Conservation (phyloP, 2,113 vertebrate species). For the Melozone crissalis region DNA sequence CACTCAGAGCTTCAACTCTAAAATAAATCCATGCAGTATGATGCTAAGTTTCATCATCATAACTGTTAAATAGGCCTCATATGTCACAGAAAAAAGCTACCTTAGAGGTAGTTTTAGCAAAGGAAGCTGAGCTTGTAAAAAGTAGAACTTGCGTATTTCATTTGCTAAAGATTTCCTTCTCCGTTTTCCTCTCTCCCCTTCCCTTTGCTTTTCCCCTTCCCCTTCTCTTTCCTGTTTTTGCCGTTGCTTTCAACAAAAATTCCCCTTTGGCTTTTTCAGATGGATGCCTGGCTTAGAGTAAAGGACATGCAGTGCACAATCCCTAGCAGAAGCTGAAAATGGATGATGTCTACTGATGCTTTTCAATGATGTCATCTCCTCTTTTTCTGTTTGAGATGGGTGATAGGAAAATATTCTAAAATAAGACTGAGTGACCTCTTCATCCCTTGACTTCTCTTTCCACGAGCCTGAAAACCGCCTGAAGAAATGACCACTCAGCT, state of each 20-base stretch:
- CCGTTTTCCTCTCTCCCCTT: not conserved
- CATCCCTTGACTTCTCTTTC: not conserved
- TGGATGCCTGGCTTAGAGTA: not conserved
- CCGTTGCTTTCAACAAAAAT: conserved; percentile 34
- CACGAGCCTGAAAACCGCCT: not conserved
- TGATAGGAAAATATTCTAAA: not conserved
- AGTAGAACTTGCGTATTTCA: not conserved
- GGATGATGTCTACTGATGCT: not conserved
- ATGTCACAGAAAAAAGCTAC: not conserved
- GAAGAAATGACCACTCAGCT: conserved; percentile 79
- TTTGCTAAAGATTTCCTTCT: not conserved
- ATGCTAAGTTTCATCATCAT: not conserved
- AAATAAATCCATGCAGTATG: not conserved
- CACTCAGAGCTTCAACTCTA: not conserved
- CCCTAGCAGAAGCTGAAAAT: conserved; percentile 48
- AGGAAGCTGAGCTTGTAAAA: not conserved
- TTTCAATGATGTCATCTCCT: not conserved
- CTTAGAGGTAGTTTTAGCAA: not conserved
- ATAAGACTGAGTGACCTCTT: not conserved
- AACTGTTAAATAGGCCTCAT: not conserved
- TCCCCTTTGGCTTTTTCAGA: conserved; percentile 27
- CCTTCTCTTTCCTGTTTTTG: not conserved
- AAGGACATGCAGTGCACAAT: not conserved
- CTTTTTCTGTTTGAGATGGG: not conserved
- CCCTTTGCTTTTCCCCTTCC: not conserved